Evolutionary conservation across 2,888 invertebrate genomes (phyloP), one percentile per base, ranked within the genome.

Genomic region (Drosophila melanocephala): DNA sequence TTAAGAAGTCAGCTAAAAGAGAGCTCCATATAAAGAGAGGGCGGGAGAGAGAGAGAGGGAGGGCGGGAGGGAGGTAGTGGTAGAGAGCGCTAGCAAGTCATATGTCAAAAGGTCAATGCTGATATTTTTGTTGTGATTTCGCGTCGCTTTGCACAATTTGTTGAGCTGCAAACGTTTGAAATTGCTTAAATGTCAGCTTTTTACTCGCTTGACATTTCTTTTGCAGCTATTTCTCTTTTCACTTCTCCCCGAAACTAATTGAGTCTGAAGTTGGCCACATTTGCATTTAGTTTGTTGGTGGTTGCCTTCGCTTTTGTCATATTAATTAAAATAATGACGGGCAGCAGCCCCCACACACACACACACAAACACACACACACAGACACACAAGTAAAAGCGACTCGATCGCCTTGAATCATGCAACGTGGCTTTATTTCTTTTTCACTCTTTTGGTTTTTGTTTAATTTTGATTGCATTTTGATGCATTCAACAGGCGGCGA

Each of bases 401-500:
- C 12, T 28, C 61, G 72, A 72, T 77, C 69, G 83, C 69, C 81
- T 72, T 81, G 79, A 79, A 66, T 79, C 79, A 79, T 81, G 79
- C 59, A 81, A 68, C 47, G 42, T 59, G 33, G 39, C 55, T 75
- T 42, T n/a, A 22, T 57, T 53, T 42, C n/a, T 28, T 26, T 22
- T 60, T 56, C 30, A 39, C 0, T 28, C 10, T 62, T 58, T 26
- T 37, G 52, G n/a, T 58, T 68, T 63, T 69, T 65, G 76, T 73
- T 83, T 91, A 90, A 91, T 89, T 90, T 90, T 90, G 90, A 90
- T 90, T 90, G 90, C 87, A 91, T 90, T 90, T 90, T 91, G 91
- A 89, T 91, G 91, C 89, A 89, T 86, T 89, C 79, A 74, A 59
- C 71, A 64, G 51, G 62, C 59, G 66, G 72, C 76, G 53, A 59